Base-by-base conservation (phyloP, 2,113 vertebrate species). In the Aix galericulata region DNA sequence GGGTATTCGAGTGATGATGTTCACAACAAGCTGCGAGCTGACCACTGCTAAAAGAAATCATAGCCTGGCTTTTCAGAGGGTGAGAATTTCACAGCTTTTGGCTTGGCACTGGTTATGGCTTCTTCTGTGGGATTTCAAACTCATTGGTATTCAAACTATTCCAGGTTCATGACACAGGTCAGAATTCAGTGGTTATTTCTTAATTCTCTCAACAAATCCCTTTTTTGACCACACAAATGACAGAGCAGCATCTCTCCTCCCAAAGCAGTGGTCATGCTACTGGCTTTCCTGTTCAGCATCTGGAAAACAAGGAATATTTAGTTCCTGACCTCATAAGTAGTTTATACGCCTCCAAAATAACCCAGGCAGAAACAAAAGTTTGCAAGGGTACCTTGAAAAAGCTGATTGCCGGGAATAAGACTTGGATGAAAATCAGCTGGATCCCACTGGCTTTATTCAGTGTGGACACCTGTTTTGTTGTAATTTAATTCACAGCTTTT, bases 311-410 rank as follows among this genome's bases (percentile, higher is more conserved):
- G 2, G 0, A 1, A 1, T 59, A 1, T 10, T 85, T 38, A 22
- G 1, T 34, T 85, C 7, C 58, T 68, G 27, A 31, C 3, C 11
- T 72, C 34, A 18, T 56, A 0, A 3, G 25, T 0, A 5, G 5
- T 10, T 59, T 95, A 53, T 36, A 59, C 17, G 69, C 18, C 9
- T 85, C 46, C 42, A 4, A 59, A 85, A 31, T 32, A 68, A 12
- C 16, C 18, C 42, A 64, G 16, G 4, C 23, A 9, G 17, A 3
- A 56, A 36, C 1, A n/a, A 0, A 1, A 22, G 14, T 25, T 46
- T 46, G 6, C 17, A 68, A 75, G 46, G 68, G 13, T 31, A 73
- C 15, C 48, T 60, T 26, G n/a, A 42, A 84, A 42, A 16, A 75
- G 13, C 40, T 4, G 4, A 4, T 26, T 59, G n/a, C n/a, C 12